Evolutionary conservation across 1,140 invertebrate genomes (phyloP).

Genomic region (Lepidostoma basale): DNA sequence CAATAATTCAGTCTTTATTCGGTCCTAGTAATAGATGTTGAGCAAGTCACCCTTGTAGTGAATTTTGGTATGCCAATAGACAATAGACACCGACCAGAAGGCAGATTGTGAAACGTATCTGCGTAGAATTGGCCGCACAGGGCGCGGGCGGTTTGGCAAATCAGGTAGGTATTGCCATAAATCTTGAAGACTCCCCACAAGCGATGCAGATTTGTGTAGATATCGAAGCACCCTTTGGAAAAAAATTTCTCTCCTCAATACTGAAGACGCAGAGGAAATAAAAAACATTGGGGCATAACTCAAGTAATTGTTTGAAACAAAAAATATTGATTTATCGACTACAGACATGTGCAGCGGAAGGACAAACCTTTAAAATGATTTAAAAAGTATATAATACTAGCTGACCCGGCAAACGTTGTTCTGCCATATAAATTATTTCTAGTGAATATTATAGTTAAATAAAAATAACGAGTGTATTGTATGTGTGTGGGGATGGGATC

Average conservation of each 20-base stretch:
- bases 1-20: no score
- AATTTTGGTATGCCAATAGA: constrained; percentile 97
- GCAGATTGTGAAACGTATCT: constrained; percentile 97
- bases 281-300: constrained; percentile 83
- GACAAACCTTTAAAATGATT: no score
- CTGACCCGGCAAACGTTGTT: no score
- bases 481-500: no score
- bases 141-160: constrained; percentile 96
- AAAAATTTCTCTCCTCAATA: constrained; percentile 81
- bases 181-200: constrained; percentile 81
- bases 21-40: constrained; percentile 96
- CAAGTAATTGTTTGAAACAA: no score
- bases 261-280: constrained; percentile 90
- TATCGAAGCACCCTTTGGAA: constrained; percentile 91
- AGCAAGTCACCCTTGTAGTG: constrained; percentile 96
- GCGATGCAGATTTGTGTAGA: constrained; percentile 75
- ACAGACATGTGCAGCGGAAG: no score
- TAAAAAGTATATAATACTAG: no score
- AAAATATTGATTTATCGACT: no score
- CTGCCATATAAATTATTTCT: no score
- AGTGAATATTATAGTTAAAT: no score
- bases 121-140: constrained; percentile 95
- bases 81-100: constrained; percentile 72
- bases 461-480: no score
- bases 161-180: constrained; percentile 94